These are phyloP conservation scores for Hippocampus zosterae DNA, from an alignment of 2,113 vertebrate species.

Conservation along the genomic window DNA sequence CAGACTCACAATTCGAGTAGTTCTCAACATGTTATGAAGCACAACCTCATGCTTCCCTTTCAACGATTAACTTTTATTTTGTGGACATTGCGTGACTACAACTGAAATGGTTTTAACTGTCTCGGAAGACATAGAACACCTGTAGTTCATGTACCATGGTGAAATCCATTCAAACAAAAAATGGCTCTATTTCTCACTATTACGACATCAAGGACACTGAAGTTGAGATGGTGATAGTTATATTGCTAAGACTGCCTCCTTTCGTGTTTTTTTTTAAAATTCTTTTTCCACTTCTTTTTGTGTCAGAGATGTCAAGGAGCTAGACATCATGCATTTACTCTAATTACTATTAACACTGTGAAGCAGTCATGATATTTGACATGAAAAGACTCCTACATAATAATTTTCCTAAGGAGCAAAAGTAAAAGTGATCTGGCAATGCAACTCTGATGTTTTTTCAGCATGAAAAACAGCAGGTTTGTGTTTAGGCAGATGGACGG, in stretches of 20 bases:
- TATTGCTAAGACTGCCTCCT: slow-evolving; percentile 25
- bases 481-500: slow-evolving; percentile 73
- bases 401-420: slow-evolving; percentile 39
- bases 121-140: slow-evolving; percentile 59
- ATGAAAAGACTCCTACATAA: slow-evolving; percentile 37
- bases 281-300: slow-evolving; percentile 11
- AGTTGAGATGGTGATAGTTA: slow-evolving; percentile 28
- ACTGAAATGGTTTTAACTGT: slow-evolving; percentile 53
- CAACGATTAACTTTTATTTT: slow-evolving; percentile 52
- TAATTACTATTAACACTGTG: slow-evolving; percentile 16
- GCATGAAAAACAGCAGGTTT: slow-evolving; percentile 68
- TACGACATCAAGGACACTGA: slow-evolving; percentile 46
- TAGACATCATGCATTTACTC: slow-evolving; percentile 23
- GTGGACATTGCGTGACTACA: slow-evolving; percentile 51
- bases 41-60: slow-evolving; percentile 49
- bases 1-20: slow-evolving; percentile 52
- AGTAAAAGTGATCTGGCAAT: slow-evolving; percentile 45
- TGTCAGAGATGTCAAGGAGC: slow-evolving; percentile 15
- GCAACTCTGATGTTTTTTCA: slow-evolving; percentile 51
- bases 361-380: slow-evolving; percentile 28
- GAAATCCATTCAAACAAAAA: slow-evolving; percentile 46
- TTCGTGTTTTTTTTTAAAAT: background rate
- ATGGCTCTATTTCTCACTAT: slow-evolving; percentile 41
- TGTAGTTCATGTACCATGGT: slow-evolving; percentile 41
- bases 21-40: slow-evolving; percentile 44